Conservation (phyloP, 2,113 vertebrate species). For the Micronisus gabar region DNA sequence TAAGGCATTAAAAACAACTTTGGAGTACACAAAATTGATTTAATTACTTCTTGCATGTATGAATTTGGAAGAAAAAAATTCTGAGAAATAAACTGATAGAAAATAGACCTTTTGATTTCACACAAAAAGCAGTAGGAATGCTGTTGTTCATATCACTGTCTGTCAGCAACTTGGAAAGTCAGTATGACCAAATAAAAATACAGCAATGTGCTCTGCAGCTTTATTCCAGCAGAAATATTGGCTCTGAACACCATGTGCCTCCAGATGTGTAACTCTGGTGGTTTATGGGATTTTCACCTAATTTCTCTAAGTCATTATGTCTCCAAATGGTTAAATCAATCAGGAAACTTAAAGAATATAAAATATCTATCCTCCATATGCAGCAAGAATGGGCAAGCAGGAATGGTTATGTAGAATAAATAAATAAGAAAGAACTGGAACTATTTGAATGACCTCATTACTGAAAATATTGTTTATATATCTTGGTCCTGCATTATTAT, state of each 20-base stretch:
- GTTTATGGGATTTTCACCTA: not conserved
- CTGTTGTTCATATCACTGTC: not conserved
- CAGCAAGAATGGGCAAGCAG: not conserved
- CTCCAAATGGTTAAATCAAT: not conserved
- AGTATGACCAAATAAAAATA: not conserved
- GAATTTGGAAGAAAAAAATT: not conserved
- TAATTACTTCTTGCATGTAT: not conserved
- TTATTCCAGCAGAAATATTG: not conserved
- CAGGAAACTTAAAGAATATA: not conserved
- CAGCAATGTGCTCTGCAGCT: not conserved
- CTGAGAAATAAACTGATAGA: not conserved
- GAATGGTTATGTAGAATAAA: not conserved
- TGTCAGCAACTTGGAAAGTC: not conserved
- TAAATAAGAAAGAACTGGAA: not conserved
- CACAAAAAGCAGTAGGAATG: not conserved
- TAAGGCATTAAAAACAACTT: not conserved
- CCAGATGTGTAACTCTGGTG: not conserved
- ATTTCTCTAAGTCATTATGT: not conserved
- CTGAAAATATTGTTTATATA: not conserved
- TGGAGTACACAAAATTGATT: not conserved
- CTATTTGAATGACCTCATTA: not conserved
- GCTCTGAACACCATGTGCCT: not conserved
- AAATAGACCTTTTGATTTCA: not conserved
- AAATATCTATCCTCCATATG: not conserved
- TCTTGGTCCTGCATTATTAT: not conserved